phyloP scores from a whole-genome alignment of 2,113 vertebrate species.

The Muntiacus muntjak region DNA sequence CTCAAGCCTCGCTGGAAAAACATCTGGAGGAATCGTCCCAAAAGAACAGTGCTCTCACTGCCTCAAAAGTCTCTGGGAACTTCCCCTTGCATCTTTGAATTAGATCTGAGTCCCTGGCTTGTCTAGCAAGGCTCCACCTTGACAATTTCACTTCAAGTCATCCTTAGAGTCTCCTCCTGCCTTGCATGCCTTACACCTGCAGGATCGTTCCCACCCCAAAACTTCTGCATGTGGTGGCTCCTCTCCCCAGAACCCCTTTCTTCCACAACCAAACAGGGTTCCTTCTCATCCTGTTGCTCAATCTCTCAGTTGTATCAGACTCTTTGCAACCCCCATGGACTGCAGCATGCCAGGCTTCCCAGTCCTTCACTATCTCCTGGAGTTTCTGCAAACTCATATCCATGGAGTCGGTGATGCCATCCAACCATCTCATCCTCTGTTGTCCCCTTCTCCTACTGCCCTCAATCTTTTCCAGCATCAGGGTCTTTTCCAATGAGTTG shows the following conservation, averaged over 20 bases:
- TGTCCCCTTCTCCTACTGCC: background rate
- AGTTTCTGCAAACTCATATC: background rate
- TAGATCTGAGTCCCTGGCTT: no score
- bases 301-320: background rate
- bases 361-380: background rate
- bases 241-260: background rate
- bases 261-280: background rate
- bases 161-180: background rate
- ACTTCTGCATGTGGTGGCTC: background rate
- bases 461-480: background rate
- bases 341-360: background rate
- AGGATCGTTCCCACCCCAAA: background rate
- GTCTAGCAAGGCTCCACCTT: background rate
- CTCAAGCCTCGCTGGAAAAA: background rate
- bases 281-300: background rate
- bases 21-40: accelerated
- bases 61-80: background rate
- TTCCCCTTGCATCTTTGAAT: background rate
- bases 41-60: background rate
- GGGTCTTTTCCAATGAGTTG: background rate
- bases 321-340: background rate
- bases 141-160: background rate
- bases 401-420: background rate
- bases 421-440: background rate
- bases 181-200: background rate